Evolutionary conservation across 2,888 invertebrate species (phyloP).

Genomic region (Hetaerina titia): DNA sequence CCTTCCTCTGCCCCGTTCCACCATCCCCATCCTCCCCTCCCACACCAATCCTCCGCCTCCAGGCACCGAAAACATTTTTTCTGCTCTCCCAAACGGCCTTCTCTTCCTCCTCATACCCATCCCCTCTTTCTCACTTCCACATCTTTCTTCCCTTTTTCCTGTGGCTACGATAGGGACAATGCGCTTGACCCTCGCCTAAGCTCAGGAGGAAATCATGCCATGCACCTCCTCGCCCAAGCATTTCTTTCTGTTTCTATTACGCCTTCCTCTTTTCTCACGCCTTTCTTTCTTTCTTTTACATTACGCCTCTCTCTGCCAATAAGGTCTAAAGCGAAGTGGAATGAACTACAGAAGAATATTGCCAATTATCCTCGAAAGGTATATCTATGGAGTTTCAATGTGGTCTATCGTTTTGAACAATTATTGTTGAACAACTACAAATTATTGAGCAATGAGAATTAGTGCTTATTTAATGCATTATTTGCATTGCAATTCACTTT

Average conservation of each 20-base stretch:
- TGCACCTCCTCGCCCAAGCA: constrained; percentile 22
- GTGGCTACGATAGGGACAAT: constrained; percentile 51
- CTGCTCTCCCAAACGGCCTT: constrained; percentile 32
- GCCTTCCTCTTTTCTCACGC: too few relatives aligned
- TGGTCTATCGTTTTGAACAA: too few relatives aligned
- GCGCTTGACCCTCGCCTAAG: constrained; percentile 57
- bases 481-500: too few relatives aligned
- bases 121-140: background rate
- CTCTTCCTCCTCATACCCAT: background rate
- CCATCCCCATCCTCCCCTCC: background rate
- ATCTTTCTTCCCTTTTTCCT: constrained; percentile 11
- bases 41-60: background rate
- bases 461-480: too few relatives aligned
- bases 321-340: background rate
- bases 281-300: too few relatives aligned
- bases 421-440: too few relatives aligned
- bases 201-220: constrained; percentile 58
- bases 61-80: constrained; percentile 19
- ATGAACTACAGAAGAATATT: background rate
- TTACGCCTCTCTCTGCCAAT: background rate
- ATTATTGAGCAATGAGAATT: too few relatives aligned
- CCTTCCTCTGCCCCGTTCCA: constrained; percentile 37
- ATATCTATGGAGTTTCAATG: too few relatives aligned
- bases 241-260: constrained; percentile 44
- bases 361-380: too few relatives aligned